phyloP scores from a whole-genome alignment of 2,113 vertebrate species.

The Acanthochromis polyacanthus region DNA sequence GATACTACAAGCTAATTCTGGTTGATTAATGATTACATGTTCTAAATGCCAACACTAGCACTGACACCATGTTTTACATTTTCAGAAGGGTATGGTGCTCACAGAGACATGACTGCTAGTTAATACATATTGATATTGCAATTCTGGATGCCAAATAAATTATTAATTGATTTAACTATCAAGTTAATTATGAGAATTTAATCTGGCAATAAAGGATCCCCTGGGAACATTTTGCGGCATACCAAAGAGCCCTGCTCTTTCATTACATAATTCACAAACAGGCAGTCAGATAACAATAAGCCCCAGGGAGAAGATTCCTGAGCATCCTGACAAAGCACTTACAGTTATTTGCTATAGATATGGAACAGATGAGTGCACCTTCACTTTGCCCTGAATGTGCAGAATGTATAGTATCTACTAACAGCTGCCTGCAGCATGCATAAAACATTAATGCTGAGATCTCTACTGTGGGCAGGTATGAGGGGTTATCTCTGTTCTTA shows the following conservation, averaged over 20 bases:
- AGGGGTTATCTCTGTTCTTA: constrained; percentile 3
- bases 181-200: constrained; percentile 34
- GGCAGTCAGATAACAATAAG: constrained; percentile 38
- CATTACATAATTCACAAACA: constrained; percentile 56
- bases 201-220: constrained; percentile 23
- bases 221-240: constrained; percentile 30
- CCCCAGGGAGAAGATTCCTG: constrained; percentile 36
- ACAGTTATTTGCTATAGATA: constrained; percentile 41
- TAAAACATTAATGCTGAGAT: constrained; percentile 55
- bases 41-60: neutral
- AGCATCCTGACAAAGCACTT: constrained; percentile 51
- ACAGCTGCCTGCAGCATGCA: constrained; percentile 34
- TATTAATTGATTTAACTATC: constrained; percentile 24
- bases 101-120: constrained; percentile 5
- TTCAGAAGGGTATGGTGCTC: neutral
- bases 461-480: constrained; percentile 14
- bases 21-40: neutral
- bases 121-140: constrained; percentile 30
- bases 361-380: constrained; percentile 49
- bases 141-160: constrained; percentile 11
- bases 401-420: constrained; percentile 37
- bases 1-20: neutral
- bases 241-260: constrained; percentile 29
- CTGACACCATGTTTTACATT: neutral
- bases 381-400: constrained; percentile 23